Evolutionary conservation across 1,140 invertebrate genomes (phyloP).

Genomic region (Drosophila pseudoobscura): DNA sequence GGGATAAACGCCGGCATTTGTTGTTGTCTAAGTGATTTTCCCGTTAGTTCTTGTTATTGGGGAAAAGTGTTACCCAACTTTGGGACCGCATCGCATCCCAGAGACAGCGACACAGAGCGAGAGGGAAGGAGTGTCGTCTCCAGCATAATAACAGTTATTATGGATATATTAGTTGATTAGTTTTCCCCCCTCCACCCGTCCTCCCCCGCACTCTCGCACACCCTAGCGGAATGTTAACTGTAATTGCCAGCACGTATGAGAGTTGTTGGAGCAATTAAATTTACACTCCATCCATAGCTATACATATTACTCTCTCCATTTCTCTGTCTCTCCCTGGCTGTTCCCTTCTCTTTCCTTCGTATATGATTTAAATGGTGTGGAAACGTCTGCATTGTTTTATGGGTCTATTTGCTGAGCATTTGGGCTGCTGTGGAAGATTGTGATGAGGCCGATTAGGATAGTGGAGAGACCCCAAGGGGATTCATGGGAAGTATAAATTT

Average conservation of each 20-base stretch:
- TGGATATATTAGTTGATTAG: conserved; percentile 67
- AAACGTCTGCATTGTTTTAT: conserved; percentile 33
- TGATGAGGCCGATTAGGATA: too few relatives aligned
- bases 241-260: conserved; percentile 43
- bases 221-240: conserved; percentile 30
- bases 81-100: conserved; percentile 23
- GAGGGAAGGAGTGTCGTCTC: not conserved
- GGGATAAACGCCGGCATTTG: conserved; percentile 61
- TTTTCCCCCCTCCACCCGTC: conserved; percentile 14
- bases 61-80: conserved; percentile 15
- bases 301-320: not conserved
- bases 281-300: not conserved
- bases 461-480: too few relatives aligned
- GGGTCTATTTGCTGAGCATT: conserved; percentile 2
- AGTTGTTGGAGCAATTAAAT: conserved; percentile 36
- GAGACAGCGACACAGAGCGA: too few relatives aligned
- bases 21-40: conserved; percentile 13
- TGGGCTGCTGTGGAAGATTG: too few relatives aligned
- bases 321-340: not conserved
- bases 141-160: conserved; percentile 73
- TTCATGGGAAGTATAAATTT: too few relatives aligned
- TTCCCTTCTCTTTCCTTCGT: not conserved
- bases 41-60: conserved; percentile 30
- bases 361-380: conserved; percentile 34
- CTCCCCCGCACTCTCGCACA: too few relatives aligned